phyloP scores from a whole-genome alignment of 2,797 vertebrate species.

The Ctenopoma kingsleyae region DNA sequence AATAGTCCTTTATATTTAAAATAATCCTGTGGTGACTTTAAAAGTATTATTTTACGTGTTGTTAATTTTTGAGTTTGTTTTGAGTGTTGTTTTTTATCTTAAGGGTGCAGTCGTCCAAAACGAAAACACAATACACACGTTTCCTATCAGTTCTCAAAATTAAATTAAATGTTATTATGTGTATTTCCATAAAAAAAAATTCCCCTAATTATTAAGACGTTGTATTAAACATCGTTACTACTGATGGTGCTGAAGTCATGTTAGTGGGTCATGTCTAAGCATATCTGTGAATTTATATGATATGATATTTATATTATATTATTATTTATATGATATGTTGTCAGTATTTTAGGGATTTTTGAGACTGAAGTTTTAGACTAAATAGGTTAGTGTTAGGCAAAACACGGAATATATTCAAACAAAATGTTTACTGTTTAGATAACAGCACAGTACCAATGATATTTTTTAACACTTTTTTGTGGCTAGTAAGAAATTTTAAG shows the following conservation, averaged over 20 bases:
- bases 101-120: not conserved
- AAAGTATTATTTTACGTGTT: not conserved
- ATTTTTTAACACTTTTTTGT: not conserved
- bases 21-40: not conserved
- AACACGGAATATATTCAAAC: not conserved
- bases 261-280: not conserved
- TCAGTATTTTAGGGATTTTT: not conserved
- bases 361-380: not conserved
- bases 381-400: not conserved
- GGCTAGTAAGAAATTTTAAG: not conserved
- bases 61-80: not conserved
- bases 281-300: not conserved
- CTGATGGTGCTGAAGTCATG: not conserved
- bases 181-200: not conserved
- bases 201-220: not conserved
- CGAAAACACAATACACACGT: not conserved
- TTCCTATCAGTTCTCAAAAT: not conserved
- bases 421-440: not conserved
- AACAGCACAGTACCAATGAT: not conserved
- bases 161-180: not conserved
- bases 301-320: too few species aligned
- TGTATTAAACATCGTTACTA: not conserved
- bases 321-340: too few species aligned
- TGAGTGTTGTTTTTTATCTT: not conserved
- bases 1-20: not conserved